A percentile compares a stretch with the other conserved stretches of the same genome.
These are phyloP conservation scores for Narcine bancroftii DNA, from an alignment of 2,113 vertebrate species.

Conservation along the genomic window DNA sequence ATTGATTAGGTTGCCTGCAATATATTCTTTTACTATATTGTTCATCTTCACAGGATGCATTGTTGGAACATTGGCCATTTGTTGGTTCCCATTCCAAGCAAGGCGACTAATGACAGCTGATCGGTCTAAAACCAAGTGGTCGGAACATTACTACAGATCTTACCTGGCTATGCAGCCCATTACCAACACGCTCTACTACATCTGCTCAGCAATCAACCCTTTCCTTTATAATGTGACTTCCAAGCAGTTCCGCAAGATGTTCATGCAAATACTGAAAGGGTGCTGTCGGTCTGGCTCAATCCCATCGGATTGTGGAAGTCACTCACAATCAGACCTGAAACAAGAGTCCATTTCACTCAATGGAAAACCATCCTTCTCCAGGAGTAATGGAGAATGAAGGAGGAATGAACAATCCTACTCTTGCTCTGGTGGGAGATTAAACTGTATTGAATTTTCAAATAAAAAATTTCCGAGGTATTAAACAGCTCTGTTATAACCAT, in stretches of 20 bases:
- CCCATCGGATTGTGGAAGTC: background rate
- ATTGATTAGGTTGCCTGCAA: background rate
- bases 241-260: conserved; percentile 40
- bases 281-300: background rate
- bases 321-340: background rate
- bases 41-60: conserved; percentile 38
- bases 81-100: conserved; percentile 44
- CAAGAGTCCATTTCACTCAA: background rate
- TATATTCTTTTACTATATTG: background rate
- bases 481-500: too few species aligned
- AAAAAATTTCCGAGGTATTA: background rate
- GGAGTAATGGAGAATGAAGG: background rate
- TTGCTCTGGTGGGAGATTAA: background rate
- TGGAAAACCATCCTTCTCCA: background rate
- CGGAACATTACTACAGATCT: conserved; percentile 40
- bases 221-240: conserved; percentile 43
- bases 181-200: conserved; percentile 42
- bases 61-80: conserved; percentile 40
- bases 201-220: conserved; percentile 42
- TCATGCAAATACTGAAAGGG: conserved; percentile 36
- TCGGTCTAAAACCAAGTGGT: conserved; percentile 41
- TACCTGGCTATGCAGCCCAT: conserved; percentile 42
- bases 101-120: conserved; percentile 42
- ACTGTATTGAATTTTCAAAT: background rate
- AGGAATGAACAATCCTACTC: background rate